These are phyloP conservation scores for Octodonta nipae DNA, from an alignment of 2,888 invertebrate species.

Conservation along the genomic window DNA sequence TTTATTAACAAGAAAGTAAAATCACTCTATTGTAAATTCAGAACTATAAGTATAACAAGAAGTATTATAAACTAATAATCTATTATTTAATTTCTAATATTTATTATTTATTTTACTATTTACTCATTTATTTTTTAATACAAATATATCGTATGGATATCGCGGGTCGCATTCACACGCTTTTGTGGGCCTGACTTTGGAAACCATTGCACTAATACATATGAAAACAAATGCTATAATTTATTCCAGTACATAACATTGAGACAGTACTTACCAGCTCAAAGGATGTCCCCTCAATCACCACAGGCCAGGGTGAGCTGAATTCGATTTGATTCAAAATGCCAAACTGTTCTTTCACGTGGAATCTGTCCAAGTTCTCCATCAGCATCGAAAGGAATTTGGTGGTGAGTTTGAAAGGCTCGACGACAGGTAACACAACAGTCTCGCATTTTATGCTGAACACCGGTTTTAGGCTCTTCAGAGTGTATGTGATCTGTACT, in stretches of 20 bases:
- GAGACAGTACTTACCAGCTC: constrained; percentile 40
- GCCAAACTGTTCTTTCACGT: constrained; percentile 53
- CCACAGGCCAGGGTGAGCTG: constrained; percentile 55
- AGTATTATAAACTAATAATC: too few species aligned
- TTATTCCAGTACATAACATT: background rate
- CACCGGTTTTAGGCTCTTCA: constrained; percentile 31
- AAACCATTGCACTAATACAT: too few species aligned
- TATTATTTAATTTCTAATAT: too few species aligned
- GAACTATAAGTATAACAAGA: too few species aligned
- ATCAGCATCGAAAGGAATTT: constrained; percentile 53
- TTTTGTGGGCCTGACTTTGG: too few species aligned
- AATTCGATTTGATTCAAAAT: constrained; percentile 56
- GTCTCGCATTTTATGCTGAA: constrained; percentile 47
- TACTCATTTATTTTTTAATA: too few species aligned
- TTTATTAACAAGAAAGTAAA: too few species aligned
- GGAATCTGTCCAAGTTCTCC: constrained; percentile 48
- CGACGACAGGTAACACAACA: constrained; percentile 48
- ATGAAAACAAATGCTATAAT: too few species aligned
- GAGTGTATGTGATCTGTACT: constrained; percentile 42
- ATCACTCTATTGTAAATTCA: too few species aligned
- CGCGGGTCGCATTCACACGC: too few species aligned
- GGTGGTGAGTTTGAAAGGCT: constrained; percentile 56
- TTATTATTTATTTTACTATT: too few species aligned
- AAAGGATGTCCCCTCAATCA: constrained; percentile 50
- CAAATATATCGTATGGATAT: too few species aligned